Evolutionary conservation across 2,113 vertebrate genomes (phyloP), one percentile per base, ranked within the genome.

Genomic region (Proterorhinus semilunaris): DNA sequence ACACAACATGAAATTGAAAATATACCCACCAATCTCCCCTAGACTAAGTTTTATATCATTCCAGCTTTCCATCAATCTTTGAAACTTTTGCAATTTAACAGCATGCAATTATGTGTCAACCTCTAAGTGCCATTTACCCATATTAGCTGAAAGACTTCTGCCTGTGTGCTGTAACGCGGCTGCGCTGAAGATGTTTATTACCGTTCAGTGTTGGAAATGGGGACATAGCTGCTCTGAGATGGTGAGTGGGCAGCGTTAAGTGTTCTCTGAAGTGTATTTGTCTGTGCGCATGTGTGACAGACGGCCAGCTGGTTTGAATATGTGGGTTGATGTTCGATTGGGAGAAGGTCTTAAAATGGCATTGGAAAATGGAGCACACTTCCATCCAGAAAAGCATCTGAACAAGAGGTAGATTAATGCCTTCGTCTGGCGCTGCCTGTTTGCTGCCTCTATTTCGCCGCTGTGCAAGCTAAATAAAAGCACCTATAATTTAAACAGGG

Each of bases 321-420:
- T 78, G 85, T 87, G 83, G 82, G 85, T 79, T 58, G 87, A 76
- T 71, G 68, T 42, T 82, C 79, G 80, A 88, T 45, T 65, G 69
- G 70, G 85, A 44, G 74, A 79, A 76, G 71, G 74, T 81, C 77
- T 75, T 85, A 68, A 83, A 90, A 85, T 76, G 63, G 80, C 82
- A 78, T 72, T 84, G 76, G 74, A 75, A 83, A 83, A 83, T 54
- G 58, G 65, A 62, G 69, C 55, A 64, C 62, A 58, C 55, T 75
- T 72, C 59, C 69, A 73, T 58, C 62, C 49, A 74, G 52, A 69
- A 66, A 70, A 67, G 68, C 76, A 79, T 67, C 63, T 86, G 8
- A 65, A 62, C 6, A 46, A 15, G 21, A 47, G 47, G 72, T 71
- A 73, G 79, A 66, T 65, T 46, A 69, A 44, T 21, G 15, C 16